These are phyloP conservation scores for Eupithecia centaureata DNA, from an alignment of 2,888 invertebrate species.

Conservation along the genomic window DNA sequence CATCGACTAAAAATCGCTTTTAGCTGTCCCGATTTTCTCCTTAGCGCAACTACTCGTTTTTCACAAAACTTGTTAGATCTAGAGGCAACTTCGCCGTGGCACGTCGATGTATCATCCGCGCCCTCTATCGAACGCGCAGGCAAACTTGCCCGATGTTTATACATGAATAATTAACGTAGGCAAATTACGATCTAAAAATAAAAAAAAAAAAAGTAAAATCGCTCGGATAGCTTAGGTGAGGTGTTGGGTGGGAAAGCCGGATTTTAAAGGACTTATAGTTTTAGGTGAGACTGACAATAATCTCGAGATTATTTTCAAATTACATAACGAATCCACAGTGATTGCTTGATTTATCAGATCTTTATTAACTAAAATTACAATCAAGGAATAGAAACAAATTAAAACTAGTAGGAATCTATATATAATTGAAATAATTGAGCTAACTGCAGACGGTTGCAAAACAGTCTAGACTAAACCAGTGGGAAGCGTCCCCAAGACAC, in stretches of 20 bases:
- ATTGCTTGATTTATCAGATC: too few relatives aligned
- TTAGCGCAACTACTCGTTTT: not conserved
- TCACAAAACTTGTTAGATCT: not conserved
- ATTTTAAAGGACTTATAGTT: not conserved
- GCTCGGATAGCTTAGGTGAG: constrained; percentile 16
- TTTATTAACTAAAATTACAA: too few relatives aligned
- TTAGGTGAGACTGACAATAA: not conserved
- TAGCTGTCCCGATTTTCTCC: not conserved
- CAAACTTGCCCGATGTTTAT: constrained; percentile 45
- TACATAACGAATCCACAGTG: too few relatives aligned
- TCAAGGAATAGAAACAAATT: too few relatives aligned
- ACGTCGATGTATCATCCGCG: not conserved
- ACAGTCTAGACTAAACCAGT: too few relatives aligned
- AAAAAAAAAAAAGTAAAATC: too few relatives aligned
- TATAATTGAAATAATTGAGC: too few relatives aligned
- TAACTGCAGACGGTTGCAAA: too few relatives aligned
- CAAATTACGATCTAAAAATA: constrained; percentile 45
- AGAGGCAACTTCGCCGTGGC: not conserved
- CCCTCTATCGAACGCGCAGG: constrained; percentile 32
- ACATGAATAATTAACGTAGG: constrained; percentile 57
- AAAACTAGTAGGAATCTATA: too few relatives aligned
- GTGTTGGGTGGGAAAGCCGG: not conserved
- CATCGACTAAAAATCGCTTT: not conserved
- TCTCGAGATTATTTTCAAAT: not conserved
- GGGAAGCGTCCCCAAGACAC: too few relatives aligned